Evolutionary conservation across 92 coral and sea anemone species (phyloP).

Genomic region (Metridium senile): DNA sequence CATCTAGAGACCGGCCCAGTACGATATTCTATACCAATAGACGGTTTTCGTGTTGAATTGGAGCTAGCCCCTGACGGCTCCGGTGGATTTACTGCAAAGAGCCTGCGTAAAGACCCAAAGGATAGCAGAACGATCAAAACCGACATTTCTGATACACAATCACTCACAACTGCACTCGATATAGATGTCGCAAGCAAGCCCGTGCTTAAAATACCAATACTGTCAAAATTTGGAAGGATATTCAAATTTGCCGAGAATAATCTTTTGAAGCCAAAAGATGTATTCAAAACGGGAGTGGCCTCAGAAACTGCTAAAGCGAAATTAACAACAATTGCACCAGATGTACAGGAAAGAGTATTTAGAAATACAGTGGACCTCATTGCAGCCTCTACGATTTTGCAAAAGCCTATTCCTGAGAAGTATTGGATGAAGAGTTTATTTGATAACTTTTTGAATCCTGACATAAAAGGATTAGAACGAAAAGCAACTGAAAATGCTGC

Average conservation of each 20-base stretch:
- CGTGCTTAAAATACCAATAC: no score
- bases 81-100: neutral
- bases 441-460: neutral
- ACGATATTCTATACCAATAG: neutral
- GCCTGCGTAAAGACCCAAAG: neutral
- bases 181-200: neutral
- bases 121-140: neutral
- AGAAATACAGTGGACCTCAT: slow-evolving; percentile 24
- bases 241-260: neutral
- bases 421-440: neutral
- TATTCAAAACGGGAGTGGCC: neutral
- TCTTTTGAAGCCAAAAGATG: neutral
- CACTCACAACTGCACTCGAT: neutral
- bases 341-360: slow-evolving; percentile 21
- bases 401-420: neutral
- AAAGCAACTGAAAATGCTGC: neutral
- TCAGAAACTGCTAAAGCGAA: neutral
- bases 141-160: neutral
- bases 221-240: neutral
- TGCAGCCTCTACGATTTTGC: slow-evolving; percentile 15
- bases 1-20: neutral
- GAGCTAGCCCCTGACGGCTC: neutral
- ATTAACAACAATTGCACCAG: neutral
- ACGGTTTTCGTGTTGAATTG: neutral
- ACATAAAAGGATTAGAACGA: neutral